Evolutionary conservation across 2,888 invertebrate species (phyloP), one percentile per base, ranked within the genome.

Genomic region (Drosophila maculinotata): DNA sequence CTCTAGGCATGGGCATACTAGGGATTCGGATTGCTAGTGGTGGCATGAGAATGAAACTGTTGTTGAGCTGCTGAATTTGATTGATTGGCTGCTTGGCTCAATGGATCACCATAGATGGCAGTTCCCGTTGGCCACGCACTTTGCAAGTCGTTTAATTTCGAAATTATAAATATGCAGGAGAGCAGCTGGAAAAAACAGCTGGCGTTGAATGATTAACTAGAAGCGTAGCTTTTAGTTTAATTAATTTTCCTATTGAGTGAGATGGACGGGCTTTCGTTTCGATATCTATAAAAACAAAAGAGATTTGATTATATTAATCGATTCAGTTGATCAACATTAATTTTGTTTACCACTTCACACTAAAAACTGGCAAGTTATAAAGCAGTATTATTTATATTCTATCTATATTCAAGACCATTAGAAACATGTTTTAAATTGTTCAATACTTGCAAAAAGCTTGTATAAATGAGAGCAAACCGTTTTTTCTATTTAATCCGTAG

Each of bases 31-130:
- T 17, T 38, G 17, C 10, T 17, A 10, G n/a, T n/a, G n/a, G n/a
- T 9, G 47, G 26, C 12, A 23, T 49, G 44, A 20, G 59, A 68
- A 53, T 60, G 48, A 23, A 51, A 52, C 31, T 39, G 54, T 49
- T 60, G 71, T 51, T 53, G 62, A 62, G 65, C 66, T 42, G 68
- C 53, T 71, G 75, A 47, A 74, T 75, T 84, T 81, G 81, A 81
- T 81, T 87, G 81, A 81, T 81, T 81, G 79, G 81, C 60, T 64
- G 45, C 38, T 25, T 49, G 71, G 84, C 87, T 80, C 78, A 83
- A 86, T 67, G 80, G 84, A 78, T 80, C 84, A 86, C 70, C 36
- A n/a, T n/a, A n/a, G n/a, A n/a, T n/a, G 59, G 31, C 41, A 28
- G 48, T 28, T 62, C 17, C 51, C 30, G 58, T 64, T 56, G 31